Conservation (phyloP, 2,888 invertebrate species). For the Tigriopus californicus region DNA sequence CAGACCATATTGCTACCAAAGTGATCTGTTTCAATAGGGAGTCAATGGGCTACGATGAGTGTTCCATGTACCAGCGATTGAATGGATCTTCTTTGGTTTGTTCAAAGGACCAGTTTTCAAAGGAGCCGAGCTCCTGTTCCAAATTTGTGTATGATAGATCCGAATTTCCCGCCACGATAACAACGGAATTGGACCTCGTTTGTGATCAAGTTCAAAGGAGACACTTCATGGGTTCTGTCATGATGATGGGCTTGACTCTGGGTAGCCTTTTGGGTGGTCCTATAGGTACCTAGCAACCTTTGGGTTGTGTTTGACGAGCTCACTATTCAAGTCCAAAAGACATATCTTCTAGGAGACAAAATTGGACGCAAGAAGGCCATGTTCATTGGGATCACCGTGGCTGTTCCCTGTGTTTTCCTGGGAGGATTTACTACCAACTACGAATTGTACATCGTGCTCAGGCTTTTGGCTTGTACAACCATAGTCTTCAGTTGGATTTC, state of each 20-base stretch:
- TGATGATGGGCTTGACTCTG: slow-evolving; percentile 3
- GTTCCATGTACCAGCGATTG: background rate
- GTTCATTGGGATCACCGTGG: background rate
- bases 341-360: background rate
- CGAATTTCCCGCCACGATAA: background rate
- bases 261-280: slow-evolving; percentile 3
- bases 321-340: background rate
- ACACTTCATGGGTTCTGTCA: background rate
- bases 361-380: slow-evolving; percentile 3
- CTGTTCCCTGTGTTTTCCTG: background rate
- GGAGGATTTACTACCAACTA: background rate
- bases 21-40: background rate
- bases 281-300: background rate
- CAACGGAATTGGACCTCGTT: background rate
- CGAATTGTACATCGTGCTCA: background rate
- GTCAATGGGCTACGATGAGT: background rate
- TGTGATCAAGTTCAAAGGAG: background rate
- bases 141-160: background rate
- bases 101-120: background rate
- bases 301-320: background rate
- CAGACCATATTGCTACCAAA: background rate
- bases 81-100: too few species aligned
- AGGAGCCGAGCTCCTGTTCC: background rate
- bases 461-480: background rate
- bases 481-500: slow-evolving; percentile 2